phyloP scores from a whole-genome alignment of 35 echinoderm and acorn worm genomes.

The Lytechinus pictus region DNA sequence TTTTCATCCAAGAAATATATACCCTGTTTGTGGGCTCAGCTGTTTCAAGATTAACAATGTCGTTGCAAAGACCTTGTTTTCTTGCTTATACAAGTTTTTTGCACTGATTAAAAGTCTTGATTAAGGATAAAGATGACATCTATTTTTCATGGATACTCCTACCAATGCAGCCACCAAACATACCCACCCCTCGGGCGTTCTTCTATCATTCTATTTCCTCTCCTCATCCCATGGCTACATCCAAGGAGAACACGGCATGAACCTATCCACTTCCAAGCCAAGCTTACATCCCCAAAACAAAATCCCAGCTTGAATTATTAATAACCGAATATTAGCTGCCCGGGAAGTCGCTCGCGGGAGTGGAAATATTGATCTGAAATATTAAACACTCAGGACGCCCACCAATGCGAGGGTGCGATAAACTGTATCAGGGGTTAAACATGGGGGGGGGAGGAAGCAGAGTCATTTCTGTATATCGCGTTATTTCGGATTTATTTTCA shows the following conservation, averaged over 20 bases:
- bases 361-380: conserved; percentile 25
- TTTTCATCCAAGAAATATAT: too few species aligned
- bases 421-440: not conserved
- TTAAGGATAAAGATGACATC: too few species aligned
- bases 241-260: not conserved
- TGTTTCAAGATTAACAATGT: too few species aligned
- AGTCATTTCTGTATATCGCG: not conserved
- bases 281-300: not conserved
- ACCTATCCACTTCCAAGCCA: not conserved
- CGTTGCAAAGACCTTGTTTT: too few species aligned
- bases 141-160: too few species aligned
- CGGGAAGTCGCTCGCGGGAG: conserved; percentile 15
- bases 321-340: conserved; percentile 28
- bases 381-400: not conserved
- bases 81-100: too few species aligned
- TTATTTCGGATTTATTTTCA: not conserved
- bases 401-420: not conserved
- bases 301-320: conserved; percentile 31
- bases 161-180: not conserved
- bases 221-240: not conserved
- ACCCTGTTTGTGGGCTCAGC: too few species aligned
- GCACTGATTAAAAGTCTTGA: too few species aligned
- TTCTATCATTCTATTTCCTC: not conserved
- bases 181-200: not conserved
- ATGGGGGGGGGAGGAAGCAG: not conserved